These are phyloP conservation scores for Cheilosia grossa DNA, from an alignment of 2,888 invertebrate genomes.

Conservation along the genomic window DNA sequence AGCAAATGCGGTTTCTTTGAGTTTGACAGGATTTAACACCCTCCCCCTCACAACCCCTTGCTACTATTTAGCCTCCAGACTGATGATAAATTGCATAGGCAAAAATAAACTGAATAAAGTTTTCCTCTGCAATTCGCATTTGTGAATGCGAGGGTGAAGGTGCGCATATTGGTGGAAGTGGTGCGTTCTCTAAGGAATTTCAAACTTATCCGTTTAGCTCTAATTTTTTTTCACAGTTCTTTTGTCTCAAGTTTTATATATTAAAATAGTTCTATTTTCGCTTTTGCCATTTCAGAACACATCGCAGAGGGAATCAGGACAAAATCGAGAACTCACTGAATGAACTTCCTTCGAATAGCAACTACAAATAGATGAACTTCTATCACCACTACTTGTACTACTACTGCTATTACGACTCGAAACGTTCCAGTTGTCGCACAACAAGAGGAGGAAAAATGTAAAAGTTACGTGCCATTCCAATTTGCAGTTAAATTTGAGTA, in stretches of 20 bases:
- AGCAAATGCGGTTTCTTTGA: constrained; percentile 8
- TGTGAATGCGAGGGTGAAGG: neutral
- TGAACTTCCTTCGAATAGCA: constrained; percentile 32
- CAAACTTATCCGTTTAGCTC: constrained; percentile 14
- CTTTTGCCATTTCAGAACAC: constrained; percentile 51
- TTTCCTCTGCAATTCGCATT: constrained; percentile 1
- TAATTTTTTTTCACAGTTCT: constrained; percentile 8
- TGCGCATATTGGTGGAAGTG: neutral
- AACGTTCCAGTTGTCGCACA: constrained; percentile 57
- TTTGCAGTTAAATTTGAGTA: constrained; percentile 74
- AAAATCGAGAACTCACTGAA: constrained; percentile 34
- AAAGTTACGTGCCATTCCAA: constrained; percentile 70
- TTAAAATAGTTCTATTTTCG: constrained; percentile 64
- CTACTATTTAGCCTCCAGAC: constrained; percentile 44
- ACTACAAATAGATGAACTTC: constrained; percentile 11
- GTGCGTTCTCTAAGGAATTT: constrained; percentile 17
- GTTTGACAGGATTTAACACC: neutral
- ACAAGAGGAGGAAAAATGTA: constrained; percentile 69
- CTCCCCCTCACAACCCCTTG: neutral
- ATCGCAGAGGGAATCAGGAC: neutral
- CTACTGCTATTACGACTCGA: neutral
- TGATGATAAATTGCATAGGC: constrained; percentile 25
- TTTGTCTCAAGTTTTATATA: constrained; percentile 54
- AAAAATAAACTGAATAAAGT: constrained; percentile 17
- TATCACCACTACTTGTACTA: constrained; percentile 2